Evolutionary conservation across 37 sponge, comb jelly and placozoan genomes (phyloP).

Genomic region (Tethya wilhelma): DNA sequence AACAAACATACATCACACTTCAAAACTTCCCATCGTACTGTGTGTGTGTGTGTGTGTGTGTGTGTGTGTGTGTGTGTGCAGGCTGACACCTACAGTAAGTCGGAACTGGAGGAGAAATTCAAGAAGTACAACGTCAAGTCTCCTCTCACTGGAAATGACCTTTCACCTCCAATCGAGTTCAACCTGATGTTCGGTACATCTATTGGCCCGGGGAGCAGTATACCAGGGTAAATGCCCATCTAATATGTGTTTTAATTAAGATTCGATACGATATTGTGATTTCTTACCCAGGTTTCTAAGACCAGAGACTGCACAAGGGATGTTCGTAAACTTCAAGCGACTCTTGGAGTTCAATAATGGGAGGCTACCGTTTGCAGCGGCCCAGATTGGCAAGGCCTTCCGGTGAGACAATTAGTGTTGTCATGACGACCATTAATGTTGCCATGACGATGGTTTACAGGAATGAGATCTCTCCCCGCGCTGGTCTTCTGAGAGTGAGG

Average conservation of each 20-base stretch:
- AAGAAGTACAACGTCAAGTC: slow-evolving; percentile 74
- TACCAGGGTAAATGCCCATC: slow-evolving; percentile 66
- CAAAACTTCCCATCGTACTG: neutral
- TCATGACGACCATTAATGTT: neutral
- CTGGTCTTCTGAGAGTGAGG: slow-evolving; percentile 91
- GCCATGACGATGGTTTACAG: slow-evolving; percentile 39
- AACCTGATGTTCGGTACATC: slow-evolving; percentile 97
- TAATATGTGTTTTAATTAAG: slow-evolving; percentile 1
- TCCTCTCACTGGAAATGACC: slow-evolving; percentile 81
- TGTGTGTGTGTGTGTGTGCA: slow-evolving; percentile 25
- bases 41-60: neutral
- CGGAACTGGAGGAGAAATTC: slow-evolving; percentile 81
- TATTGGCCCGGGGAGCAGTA: slow-evolving; percentile 87
- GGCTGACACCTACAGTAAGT: slow-evolving; percentile 74
- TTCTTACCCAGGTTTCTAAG: slow-evolving; percentile 70
- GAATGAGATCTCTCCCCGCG: slow-evolving; percentile 97
- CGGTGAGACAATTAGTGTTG: neutral
- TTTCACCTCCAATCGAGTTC: slow-evolving; percentile 87
- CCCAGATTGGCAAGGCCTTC: slow-evolving; percentile 92
- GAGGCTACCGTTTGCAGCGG: slow-evolving; percentile 95
- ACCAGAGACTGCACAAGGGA: slow-evolving; percentile 99
- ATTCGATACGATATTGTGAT: neutral
- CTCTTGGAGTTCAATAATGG: slow-evolving; percentile 96
- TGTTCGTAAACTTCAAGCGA: slow-evolving; percentile 98
- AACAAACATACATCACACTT: neutral